Evolutionary conservation across 2,888 invertebrate genomes (phyloP).

Genomic region (Andrena fulva): DNA sequence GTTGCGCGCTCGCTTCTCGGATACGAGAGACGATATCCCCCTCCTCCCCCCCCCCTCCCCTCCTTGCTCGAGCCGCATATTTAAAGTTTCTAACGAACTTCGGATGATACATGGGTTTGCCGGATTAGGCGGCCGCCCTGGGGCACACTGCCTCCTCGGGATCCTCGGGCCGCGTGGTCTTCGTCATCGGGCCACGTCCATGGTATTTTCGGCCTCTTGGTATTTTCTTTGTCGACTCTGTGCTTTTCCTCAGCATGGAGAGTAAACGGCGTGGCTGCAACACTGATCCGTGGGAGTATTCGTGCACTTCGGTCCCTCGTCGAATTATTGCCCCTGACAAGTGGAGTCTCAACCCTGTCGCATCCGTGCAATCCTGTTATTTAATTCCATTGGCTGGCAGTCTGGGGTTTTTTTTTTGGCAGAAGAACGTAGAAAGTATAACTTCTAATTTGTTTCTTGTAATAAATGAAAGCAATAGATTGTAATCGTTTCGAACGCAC

Average conservation of each 20-base stretch:
- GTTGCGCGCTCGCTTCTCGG: slow-evolving; percentile 59
- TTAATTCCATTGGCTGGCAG: too few relatives aligned
- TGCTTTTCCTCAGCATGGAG: not conserved
- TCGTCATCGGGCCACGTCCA: slow-evolving; percentile 42
- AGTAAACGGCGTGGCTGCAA: too few relatives aligned
- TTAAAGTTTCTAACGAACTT: slow-evolving; percentile 78
- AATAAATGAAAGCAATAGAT: not conserved
- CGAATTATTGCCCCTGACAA: too few relatives aligned
- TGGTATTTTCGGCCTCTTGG: slow-evolving; percentile 31
- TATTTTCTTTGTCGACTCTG: slow-evolving; percentile 29
- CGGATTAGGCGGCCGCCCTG: slow-evolving; percentile 68
- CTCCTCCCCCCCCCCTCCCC: not conserved
- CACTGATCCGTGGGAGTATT: too few relatives aligned
- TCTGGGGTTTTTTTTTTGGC: too few relatives aligned
- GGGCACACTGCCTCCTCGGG: slow-evolving; percentile 48
- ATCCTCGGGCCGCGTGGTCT: slow-evolving; percentile 41
- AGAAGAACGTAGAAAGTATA: not conserved
- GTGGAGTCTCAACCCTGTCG: too few relatives aligned
- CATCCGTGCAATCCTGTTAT: too few relatives aligned
- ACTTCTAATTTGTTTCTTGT: not conserved
- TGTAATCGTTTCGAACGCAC: not conserved
- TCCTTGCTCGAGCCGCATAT: slow-evolving; percentile 51
- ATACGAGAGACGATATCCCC: slow-evolving; percentile 55
- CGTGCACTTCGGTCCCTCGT: too few relatives aligned
- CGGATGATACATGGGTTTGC: slow-evolving; percentile 73